Evolutionary conservation across 1,140 invertebrate genomes (phyloP), one percentile per base, ranked within the genome.

Genomic region (Pseudomyrmex concolor): DNA sequence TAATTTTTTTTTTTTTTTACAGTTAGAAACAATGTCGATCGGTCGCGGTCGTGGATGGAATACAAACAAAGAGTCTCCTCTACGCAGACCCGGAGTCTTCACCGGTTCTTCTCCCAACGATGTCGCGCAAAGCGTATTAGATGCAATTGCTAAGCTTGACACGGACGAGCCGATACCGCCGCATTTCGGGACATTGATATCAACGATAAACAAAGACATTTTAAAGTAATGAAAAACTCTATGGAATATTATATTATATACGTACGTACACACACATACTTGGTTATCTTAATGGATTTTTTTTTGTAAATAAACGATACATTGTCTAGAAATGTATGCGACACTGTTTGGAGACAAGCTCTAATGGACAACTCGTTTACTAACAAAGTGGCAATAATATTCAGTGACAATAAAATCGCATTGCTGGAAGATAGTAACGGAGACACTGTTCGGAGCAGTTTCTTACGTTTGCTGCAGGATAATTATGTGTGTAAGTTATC

Each of bases 31-130:
- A 34, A 34, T 34, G 34, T 34, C 34, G 10, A 22, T 66, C 22
- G 60, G 78, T 25, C 76, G 76, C 2, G 86, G 84, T 57, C 86
- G 84, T 15, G 86, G 86, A 51, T 87, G 86, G 80, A 4, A 48
- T 2, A 3, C 45, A 43, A 54, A 62, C 13, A 45, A 59, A 12
- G 22, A 72, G 0, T 25, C 50, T 8, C 1, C 10, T 1, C 50
- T 84, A 15, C 62, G 70, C 17, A 86, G 34, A 19, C 86, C 86
- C 5, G 72, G 86, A 54, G 13, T 1, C 3, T 0, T 3, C 0
- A 13, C 19, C 17, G n/a, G 9, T 34, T 34, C 34, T 34, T 34
- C 34, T 43, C 3, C 15, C 8, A 62, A 73, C 54, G 62, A 72
- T 17, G 1, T 68, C 7, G 43, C 83, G 2, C 55, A 78, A 19